Base-by-base conservation (phyloP, 2,888 invertebrate species). In the Auanema sp. region DNA sequence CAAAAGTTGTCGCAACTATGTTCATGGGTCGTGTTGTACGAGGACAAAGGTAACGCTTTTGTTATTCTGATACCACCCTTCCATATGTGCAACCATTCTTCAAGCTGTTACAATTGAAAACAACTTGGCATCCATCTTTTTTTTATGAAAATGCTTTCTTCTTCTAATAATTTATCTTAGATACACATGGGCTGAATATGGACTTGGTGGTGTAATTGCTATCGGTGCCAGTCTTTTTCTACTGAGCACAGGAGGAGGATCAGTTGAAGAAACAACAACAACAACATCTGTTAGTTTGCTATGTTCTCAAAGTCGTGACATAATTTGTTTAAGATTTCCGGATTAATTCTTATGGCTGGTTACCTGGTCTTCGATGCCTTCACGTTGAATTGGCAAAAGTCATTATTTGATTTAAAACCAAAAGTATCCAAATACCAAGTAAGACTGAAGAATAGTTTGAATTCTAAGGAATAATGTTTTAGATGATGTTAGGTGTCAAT, bases 1-100 rank as follows among this genome's bases (percentile, higher is more conserved):
- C 93, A 73, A 98, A 98, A 87, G 91, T 94, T 75, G 92, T 95
- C 79, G 93, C 93, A 1, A 96, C 97, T 54, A 98, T 98, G 97
- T 84, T 95, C 83, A 97, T 98, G 96, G 95, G 96, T 23, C 91
- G 91, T 86, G 85, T 96, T 65, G 89, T 99, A 60, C 92, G 93
- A 0, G 89, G 90, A 67, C 75, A 79, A 53, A 65, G 61, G 49
- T 81, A 65, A 8, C 54, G 1, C 18, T 3, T 8, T 44, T 43
- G 42, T 42, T 43, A 21, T 47, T 10, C 3, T 47, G 10, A 47
- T n/a, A n/a, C n/a, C n/a, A n/a, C n/a, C n/a, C n/a, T n/a, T n/a
- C n/a, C 47, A 16, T 16, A 21, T 47, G 47, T 18, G 10, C 16
- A 47, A 47, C 21, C 16, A 10, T 33, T 33, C 33, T 5, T 33